Conservation (phyloP, 2,113 vertebrate genomes). For the Centropus bengalensis region DNA sequence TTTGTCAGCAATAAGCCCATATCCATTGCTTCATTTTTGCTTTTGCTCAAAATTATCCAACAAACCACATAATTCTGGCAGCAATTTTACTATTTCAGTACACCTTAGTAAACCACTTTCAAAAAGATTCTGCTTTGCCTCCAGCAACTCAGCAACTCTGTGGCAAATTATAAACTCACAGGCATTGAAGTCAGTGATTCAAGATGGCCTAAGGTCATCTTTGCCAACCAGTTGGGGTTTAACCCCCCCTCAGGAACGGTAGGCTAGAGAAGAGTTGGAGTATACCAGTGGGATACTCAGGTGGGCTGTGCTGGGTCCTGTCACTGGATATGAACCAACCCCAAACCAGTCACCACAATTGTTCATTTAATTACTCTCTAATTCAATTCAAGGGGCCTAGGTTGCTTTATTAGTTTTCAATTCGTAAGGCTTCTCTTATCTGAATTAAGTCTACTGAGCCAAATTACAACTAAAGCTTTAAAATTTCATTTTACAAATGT, state of each 20-base stretch:
- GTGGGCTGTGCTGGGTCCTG: background rate
- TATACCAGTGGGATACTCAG: rapidly evolving
- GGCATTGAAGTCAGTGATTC: background rate
- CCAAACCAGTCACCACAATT: background rate
- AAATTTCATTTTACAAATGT: background rate
- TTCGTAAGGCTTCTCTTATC: background rate
- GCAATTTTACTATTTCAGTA: background rate
- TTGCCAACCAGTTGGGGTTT: background rate
- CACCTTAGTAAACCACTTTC: background rate
- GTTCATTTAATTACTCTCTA: background rate
- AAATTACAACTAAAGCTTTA: background rate
- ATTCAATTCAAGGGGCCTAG: background rate
- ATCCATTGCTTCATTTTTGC: background rate
- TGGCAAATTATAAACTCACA: background rate
- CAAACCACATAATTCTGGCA: background rate
- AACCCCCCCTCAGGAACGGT: rapidly evolving
- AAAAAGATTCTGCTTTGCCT: background rate
- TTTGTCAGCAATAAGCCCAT: background rate
- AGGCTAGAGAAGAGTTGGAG: background rate
- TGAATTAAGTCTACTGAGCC: background rate
- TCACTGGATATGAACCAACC: background rate
- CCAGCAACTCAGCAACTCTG: background rate
- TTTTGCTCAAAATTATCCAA: background rate
- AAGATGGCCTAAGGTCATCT: background rate
- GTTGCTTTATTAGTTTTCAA: background rate